Evolutionary conservation across 2,797 vertebrate genomes (phyloP).

Genomic region (Mus spretus): DNA sequence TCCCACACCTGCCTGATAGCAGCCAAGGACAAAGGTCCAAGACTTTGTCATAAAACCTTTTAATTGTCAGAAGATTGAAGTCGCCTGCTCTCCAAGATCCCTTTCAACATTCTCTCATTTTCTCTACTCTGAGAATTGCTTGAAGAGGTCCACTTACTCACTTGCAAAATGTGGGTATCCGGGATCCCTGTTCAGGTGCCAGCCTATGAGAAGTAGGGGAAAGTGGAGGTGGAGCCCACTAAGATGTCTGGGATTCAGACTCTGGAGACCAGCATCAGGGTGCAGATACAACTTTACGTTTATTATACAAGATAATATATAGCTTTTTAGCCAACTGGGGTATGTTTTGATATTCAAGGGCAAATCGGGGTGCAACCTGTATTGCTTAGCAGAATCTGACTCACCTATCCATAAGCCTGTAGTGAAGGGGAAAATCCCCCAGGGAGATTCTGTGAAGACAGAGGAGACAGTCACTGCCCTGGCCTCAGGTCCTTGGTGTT

Average conservation of each 20-base stretch:
- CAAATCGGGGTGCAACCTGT: neutral
- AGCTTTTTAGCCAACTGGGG: neutral
- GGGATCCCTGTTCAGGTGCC: too few relatives aligned
- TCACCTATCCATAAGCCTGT: neutral
- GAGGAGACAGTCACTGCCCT: neutral
- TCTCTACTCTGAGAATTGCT: too few relatives aligned
- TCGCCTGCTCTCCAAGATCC: too few relatives aligned
- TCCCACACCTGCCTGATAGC: too few relatives aligned
- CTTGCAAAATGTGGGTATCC: too few relatives aligned
- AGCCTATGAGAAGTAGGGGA: neutral
- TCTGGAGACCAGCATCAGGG: neutral
- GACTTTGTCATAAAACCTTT: too few relatives aligned
- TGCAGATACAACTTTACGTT: neutral
- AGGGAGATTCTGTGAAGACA: neutral
- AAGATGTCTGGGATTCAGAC: neutral
- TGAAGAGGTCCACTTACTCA: too few relatives aligned
- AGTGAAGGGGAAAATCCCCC: neutral
- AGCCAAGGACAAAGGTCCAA: too few relatives aligned
- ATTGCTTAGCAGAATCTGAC: neutral
- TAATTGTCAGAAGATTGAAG: too few relatives aligned
- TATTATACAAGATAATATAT: neutral
- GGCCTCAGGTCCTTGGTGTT: neutral
- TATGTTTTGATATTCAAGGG: neutral
- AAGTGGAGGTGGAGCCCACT: neutral
- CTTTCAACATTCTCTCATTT: too few relatives aligned